Conservation (phyloP, 2,888 invertebrate species). For the Caenorhabditis macrosperma region DNA sequence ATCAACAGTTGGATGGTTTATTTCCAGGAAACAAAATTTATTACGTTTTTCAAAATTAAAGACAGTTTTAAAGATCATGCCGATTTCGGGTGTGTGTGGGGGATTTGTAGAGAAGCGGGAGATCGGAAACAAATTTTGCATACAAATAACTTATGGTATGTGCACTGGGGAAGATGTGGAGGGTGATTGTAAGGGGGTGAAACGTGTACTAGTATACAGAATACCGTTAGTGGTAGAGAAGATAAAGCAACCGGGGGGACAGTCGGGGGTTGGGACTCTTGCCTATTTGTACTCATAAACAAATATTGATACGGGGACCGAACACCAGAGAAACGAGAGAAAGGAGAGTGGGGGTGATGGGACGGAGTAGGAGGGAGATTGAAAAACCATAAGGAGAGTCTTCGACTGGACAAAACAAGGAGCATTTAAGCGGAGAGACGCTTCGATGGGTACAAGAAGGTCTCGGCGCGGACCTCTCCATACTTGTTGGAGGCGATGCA, state of each 20-base stretch:
- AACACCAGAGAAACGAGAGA: not conserved
- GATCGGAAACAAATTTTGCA: too few species aligned
- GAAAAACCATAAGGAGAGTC: not conserved
- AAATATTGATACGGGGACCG: not conserved
- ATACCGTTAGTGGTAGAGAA: not conserved
- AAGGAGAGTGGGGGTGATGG: not conserved
- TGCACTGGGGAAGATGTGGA: not conserved
- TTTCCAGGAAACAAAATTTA: too few species aligned
- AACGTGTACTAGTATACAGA: not conserved
- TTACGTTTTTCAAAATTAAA: too few species aligned
- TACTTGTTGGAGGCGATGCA: slow-evolving; percentile 84
- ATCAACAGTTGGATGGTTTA: too few species aligned
- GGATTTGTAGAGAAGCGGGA: too few species aligned
- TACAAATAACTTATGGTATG: not conserved
- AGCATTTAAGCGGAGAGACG: not conserved
- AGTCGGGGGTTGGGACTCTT: not conserved
- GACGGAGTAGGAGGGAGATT: not conserved
- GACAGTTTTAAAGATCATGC: too few species aligned
- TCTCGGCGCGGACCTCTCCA: slow-evolving; percentile 55
- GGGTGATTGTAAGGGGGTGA: too few species aligned
- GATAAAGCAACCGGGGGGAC: not conserved
- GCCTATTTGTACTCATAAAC: not conserved
- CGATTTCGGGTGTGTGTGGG: too few species aligned
- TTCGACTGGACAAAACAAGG: not conserved
- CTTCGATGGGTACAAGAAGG: slow-evolving; percentile 64